Percentiles rank a stretch among this genome's conserved stretches.
These are phyloP conservation scores for Drosophila guanche DNA, from an alignment of 1,140 invertebrate species.

Conservation along the genomic window DNA sequence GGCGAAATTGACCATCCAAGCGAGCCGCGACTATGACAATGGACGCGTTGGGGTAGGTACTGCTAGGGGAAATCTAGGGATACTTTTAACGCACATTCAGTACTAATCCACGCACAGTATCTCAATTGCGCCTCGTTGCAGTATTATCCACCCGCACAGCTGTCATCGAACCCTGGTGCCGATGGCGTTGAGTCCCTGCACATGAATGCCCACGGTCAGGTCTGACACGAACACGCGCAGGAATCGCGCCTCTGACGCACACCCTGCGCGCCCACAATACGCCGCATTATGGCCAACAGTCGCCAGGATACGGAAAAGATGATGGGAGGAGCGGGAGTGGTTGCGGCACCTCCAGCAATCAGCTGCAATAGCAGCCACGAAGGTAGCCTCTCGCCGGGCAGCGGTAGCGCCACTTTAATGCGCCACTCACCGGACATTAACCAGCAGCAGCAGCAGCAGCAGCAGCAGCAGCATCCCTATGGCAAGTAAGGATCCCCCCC, in stretches of 20 bases:
- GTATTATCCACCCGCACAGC: slow-evolving; percentile 91
- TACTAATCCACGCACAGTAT: slow-evolving; percentile 66
- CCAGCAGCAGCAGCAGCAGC: slow-evolving; percentile 46
- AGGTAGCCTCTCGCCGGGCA: slow-evolving; percentile 64
- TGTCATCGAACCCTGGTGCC: slow-evolving; percentile 85
- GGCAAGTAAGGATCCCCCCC: slow-evolving; percentile 74
- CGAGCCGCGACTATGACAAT: slow-evolving; percentile 89
- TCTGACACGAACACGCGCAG: slow-evolving; percentile 81
- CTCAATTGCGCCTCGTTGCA: slow-evolving; percentile 85
- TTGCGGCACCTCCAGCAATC: slow-evolving; percentile 17
- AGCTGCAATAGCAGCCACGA: slow-evolving; percentile 59
- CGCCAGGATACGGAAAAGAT: slow-evolving; percentile 83
- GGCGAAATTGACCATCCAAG: slow-evolving; percentile 91
- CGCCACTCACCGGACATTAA: slow-evolving; percentile 79
- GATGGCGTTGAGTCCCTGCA: slow-evolving; percentile 88
- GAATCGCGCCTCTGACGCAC: slow-evolving; percentile 83
- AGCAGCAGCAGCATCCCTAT: slow-evolving; percentile 53
- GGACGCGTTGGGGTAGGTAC: slow-evolving; percentile 85
- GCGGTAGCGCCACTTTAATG: slow-evolving; percentile 73
- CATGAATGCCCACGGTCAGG: slow-evolving; percentile 88
- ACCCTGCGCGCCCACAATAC: slow-evolving; percentile 82
- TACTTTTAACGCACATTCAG: slow-evolving; percentile 50
- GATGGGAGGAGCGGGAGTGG: slow-evolving; percentile 43
- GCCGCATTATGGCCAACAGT: slow-evolving; percentile 83
- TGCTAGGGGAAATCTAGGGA: neutral